Evolutionary conservation across 2,888 invertebrate genomes (phyloP).

Genomic region (Muschampia plurimacula): DNA sequence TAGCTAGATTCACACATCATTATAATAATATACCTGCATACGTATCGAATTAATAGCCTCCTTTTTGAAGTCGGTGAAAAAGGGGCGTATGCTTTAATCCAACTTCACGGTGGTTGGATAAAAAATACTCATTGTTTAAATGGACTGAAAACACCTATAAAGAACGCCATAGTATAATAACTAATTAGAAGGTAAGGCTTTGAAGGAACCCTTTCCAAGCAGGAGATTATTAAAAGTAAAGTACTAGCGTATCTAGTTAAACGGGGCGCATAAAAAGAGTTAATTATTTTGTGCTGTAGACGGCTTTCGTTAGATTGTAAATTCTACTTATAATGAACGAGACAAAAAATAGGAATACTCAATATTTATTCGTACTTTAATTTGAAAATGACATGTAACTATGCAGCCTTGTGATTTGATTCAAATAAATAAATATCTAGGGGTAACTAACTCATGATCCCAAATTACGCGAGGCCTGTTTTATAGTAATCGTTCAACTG

Average conservation of each 20-base stretch:
- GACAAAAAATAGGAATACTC: neutral
- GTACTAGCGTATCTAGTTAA: conserved; percentile 22
- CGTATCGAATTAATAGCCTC: too few relatives aligned
- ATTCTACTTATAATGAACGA: neutral
- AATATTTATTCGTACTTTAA: too few relatives aligned
- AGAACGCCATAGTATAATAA: neutral
- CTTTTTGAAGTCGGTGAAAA: too few relatives aligned
- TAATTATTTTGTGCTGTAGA: conserved; percentile 5
- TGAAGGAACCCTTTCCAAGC: neutral
- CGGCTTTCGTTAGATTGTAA: neutral
- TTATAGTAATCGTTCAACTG: too few relatives aligned
- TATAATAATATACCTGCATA: too few relatives aligned
- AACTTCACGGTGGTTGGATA: too few relatives aligned
- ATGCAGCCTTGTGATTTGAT: neutral
- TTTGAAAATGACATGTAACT: neutral
- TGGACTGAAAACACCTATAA: neutral
- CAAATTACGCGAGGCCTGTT: too few relatives aligned
- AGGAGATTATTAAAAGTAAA: conserved; percentile 27
- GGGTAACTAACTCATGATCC: too few relatives aligned
- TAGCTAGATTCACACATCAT: too few relatives aligned
- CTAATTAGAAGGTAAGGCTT: conserved; percentile 19
- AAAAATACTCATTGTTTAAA: neutral
- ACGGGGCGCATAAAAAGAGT: conserved; percentile 12
- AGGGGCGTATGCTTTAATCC: too few relatives aligned
- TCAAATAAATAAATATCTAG: neutral